A percentile compares a stretch with the other conserved stretches of the same genome.
These are phyloP conservation scores for Cyprinodon variegatus DNA, from an alignment of 2,113 vertebrate species.

Conservation along the genomic window DNA sequence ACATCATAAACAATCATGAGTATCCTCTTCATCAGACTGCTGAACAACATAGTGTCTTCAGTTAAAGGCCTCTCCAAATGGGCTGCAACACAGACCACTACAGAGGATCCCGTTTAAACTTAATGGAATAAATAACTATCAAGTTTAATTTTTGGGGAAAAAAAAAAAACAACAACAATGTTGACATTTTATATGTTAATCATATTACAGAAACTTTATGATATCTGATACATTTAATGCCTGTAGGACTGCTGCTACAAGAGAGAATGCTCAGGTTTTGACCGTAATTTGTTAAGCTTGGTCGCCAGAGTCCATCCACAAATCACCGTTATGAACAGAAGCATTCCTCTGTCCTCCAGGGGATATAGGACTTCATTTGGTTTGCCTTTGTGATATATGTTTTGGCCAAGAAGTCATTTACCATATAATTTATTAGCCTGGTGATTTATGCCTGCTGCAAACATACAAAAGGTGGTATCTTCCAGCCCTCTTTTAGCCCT, in stretches of 20 bases:
- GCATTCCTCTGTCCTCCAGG: constrained; percentile 82
- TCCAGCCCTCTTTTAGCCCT: constrained; percentile 65
- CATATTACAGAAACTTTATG: neutral
- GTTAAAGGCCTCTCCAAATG: no score
- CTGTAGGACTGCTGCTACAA: neutral
- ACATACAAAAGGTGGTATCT: constrained; percentile 83
- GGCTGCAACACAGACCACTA: no score
- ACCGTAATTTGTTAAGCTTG: constrained; percentile 48
- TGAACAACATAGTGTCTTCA: no score
- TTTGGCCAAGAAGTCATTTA: constrained; percentile 82
- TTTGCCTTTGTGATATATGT: constrained; percentile 77
- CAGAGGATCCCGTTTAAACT: no score
- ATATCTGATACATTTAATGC: neutral
- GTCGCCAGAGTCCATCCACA: constrained; percentile 64
- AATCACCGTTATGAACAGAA: constrained; percentile 81
- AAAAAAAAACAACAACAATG: no score
- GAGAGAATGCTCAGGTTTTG: constrained; percentile 12
- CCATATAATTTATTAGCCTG: constrained; percentile 82
- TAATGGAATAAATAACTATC: neutral
- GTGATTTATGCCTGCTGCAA: constrained; percentile 91
- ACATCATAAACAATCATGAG: no score
- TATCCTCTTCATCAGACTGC: no score
- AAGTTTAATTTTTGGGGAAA: neutral
- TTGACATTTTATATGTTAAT: neutral
- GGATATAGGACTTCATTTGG: constrained; percentile 75